These are phyloP conservation scores for Prolemur simus DNA, from an alignment of 2,113 vertebrate species.

Conservation along the genomic window DNA sequence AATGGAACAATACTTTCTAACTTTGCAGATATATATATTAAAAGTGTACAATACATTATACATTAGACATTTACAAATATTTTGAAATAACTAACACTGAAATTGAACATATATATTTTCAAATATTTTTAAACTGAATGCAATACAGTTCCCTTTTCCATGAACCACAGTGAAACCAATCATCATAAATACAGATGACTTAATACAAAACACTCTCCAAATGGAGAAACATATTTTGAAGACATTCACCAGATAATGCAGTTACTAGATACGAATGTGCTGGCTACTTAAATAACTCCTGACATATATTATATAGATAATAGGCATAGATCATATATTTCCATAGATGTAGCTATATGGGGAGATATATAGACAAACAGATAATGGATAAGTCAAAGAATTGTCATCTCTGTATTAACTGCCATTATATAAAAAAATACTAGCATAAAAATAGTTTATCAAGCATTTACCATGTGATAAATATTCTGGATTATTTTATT, in stretches of 20 bases:
- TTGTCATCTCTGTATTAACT: background rate
- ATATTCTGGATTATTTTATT: background rate
- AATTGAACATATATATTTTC: background rate
- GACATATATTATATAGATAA: background rate
- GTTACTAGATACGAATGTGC: background rate
- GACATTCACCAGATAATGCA: background rate
- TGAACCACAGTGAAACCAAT: constrained; percentile 13
- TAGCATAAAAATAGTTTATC: background rate
- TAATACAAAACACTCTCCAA: background rate
- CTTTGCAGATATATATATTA: background rate
- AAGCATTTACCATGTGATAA: background rate
- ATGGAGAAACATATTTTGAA: constrained; percentile 3
- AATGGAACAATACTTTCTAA: background rate
- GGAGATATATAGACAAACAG: background rate
- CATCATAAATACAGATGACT: background rate
- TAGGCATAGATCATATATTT: background rate
- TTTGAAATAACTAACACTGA: background rate
- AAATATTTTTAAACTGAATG: background rate
- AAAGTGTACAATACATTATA: background rate
- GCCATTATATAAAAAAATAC: background rate
- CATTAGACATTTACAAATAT: background rate
- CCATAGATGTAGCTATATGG: background rate
- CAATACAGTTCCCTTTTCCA: background rate
- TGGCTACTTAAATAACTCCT: background rate
- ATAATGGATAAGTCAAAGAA: background rate